Conservation (phyloP, 2,888 invertebrate genomes). For the Noctuana brunneofusca region DNA sequence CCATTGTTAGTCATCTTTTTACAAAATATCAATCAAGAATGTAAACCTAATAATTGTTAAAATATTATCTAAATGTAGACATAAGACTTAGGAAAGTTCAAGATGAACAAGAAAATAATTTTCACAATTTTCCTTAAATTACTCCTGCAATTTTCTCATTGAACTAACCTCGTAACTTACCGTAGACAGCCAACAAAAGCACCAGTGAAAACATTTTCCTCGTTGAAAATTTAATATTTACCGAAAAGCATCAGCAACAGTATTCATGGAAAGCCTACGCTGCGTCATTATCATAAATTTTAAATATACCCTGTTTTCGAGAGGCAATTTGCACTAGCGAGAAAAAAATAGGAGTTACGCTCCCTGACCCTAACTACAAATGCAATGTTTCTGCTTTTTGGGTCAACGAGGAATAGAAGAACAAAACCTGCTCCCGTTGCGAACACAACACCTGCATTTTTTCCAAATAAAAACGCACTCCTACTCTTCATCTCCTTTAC, state of each 20-base stretch:
- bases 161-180: constrained; percentile 5
- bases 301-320: constrained; percentile 17
- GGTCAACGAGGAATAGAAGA: constrained; percentile 35
- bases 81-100: neutral
- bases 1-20: too few relatives aligned
- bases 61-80: neutral
- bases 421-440: constrained; percentile 18
- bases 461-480: constrained; percentile 9
- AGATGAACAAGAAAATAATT: neutral
- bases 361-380: constrained; percentile 25
- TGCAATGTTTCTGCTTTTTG: constrained; percentile 31
- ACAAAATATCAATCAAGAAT: too few relatives aligned
- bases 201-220: constrained; percentile 7
- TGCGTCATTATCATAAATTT: constrained; percentile 29
- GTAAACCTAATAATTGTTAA: too few relatives aligned
- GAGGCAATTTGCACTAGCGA: constrained; percentile 27
- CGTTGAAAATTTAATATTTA: constrained; percentile 19
- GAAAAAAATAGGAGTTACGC: constrained; percentile 17
- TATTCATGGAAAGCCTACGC: constrained; percentile 23
- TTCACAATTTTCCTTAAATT: neutral
- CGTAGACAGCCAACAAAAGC: neutral
- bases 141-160: neutral
- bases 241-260: constrained; percentile 8
- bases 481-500: neutral
- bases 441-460: constrained; percentile 13